Evolutionary conservation across 2,888 invertebrate genomes (phyloP).

Genomic region (Digitonthophagus gazella): DNA sequence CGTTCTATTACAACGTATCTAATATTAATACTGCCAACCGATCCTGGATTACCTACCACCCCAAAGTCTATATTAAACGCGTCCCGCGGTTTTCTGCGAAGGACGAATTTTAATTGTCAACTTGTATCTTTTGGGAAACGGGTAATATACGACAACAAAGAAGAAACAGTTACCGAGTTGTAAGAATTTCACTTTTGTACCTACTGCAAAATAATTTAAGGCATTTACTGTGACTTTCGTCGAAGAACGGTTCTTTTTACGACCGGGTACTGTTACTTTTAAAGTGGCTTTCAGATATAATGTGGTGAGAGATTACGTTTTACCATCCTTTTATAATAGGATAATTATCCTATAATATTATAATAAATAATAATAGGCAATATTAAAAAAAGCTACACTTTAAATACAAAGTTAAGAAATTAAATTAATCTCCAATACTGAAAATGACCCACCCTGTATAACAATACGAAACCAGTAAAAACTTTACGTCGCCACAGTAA

Average conservation of each 20-base stretch:
- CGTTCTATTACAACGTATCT: background rate
- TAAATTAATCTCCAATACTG: too few species aligned
- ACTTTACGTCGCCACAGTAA: too few species aligned
- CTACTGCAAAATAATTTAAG: background rate
- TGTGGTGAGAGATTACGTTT: background rate
- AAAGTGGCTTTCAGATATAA: background rate
- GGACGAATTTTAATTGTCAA: background rate
- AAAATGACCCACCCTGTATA: too few species aligned
- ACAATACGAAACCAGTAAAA: too few species aligned
- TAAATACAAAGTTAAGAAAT: too few species aligned
- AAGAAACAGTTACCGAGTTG: too few species aligned
- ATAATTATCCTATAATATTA: too few species aligned
- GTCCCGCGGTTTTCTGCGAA: background rate
- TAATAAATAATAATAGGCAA: too few species aligned
- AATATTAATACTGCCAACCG: background rate
- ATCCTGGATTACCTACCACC: background rate
- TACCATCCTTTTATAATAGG: background rate
- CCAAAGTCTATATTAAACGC: background rate
- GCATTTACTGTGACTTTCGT: background rate
- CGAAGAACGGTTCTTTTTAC: background rate
- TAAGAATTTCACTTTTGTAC: background rate
- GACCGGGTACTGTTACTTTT: background rate
- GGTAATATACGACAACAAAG: background rate
- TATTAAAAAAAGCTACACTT: too few species aligned
- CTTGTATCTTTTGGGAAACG: background rate